phyloP scores from a whole-genome alignment of 2,113 vertebrate species.

The Corvus moneduloides region DNA sequence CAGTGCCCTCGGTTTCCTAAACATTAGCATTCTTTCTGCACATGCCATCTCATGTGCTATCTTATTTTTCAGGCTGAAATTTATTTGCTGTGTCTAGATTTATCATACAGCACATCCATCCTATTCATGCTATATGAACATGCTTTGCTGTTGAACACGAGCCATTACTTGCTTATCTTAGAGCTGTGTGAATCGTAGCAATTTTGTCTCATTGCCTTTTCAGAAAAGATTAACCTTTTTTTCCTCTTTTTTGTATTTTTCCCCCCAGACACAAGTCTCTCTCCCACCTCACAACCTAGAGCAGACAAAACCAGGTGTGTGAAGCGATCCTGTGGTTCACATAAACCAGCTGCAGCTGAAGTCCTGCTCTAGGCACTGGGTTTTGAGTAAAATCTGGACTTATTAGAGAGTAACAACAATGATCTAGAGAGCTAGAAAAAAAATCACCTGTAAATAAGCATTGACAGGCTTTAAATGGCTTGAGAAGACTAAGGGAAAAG shows the following conservation, averaged over 20 bases:
- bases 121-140: slow-evolving; percentile 65
- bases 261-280: not conserved
- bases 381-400: not conserved
- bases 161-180: slow-evolving; percentile 62
- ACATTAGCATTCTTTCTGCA: slow-evolving; percentile 61
- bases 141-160: slow-evolving; percentile 60
- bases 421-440: not conserved
- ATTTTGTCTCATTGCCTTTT: slow-evolving; percentile 49
- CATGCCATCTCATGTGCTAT: slow-evolving; percentile 49
- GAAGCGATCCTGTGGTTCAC: not conserved
- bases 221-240: slow-evolving; percentile 41
- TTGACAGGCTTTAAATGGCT: not conserved
- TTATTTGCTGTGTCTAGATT: slow-evolving; percentile 59
- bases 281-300: not conserved
- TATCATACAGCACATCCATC: slow-evolving; percentile 62
- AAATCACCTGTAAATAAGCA: not conserved
- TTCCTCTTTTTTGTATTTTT: accelerated
- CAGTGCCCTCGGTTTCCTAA: slow-evolving; percentile 23
- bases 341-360: not conserved
- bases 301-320: not conserved
- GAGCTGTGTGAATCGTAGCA: slow-evolving; percentile 18
- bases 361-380: not conserved
- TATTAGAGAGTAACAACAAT: not conserved
- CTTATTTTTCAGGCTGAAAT: slow-evolving; percentile 63
- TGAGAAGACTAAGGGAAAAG: not conserved